Conservation (phyloP, 2,888 invertebrate genomes). For the Dasypogon diadema region DNA sequence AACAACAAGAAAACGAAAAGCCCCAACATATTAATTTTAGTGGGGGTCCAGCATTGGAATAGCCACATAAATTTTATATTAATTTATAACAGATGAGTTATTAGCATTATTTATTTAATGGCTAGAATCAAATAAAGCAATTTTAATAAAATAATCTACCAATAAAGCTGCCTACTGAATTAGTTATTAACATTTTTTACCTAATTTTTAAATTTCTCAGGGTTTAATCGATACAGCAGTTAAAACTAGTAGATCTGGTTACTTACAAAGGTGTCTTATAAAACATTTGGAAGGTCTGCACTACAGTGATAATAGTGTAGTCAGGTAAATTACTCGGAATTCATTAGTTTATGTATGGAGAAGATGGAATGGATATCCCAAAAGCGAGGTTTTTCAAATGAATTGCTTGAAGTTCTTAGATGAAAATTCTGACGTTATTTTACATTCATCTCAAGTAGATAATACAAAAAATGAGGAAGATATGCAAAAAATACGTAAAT, state of each 20-base stretch:
- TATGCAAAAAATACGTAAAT: constrained; percentile 70
- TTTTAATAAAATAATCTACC: too few species aligned
- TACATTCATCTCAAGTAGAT: constrained; percentile 72
- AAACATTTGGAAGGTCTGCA: constrained; percentile 98
- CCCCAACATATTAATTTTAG: too few species aligned
- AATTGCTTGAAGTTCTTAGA: constrained; percentile 84
- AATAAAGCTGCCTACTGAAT: too few species aligned
- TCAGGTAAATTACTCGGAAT: constrained; percentile 23
- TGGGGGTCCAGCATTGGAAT: too few species aligned
- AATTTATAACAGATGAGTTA: too few species aligned
- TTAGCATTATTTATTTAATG: too few species aligned
- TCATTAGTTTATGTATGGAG: constrained; percentile 86
- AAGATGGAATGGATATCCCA: constrained; percentile 91
- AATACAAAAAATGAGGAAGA: constrained; percentile 73
- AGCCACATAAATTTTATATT: too few species aligned
- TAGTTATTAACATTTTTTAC: too few species aligned
- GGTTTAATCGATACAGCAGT: constrained; percentile 99
- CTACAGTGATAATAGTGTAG: constrained; percentile 91
- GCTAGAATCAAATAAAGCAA: too few species aligned
- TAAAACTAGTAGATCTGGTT: constrained; percentile 98
- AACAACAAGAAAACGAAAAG: too few species aligned
- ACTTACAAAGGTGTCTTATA: constrained; percentile 95
- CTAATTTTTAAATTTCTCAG: constrained; percentile 65
- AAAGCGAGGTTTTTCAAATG: constrained; percentile 85
- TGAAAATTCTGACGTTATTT: constrained; percentile 80